A percentile compares a stretch with the other conserved stretches of the same genome.
phyloP scores from a whole-genome alignment of 2,888 invertebrate genomes.

The Ennomos fuscantarius region DNA sequence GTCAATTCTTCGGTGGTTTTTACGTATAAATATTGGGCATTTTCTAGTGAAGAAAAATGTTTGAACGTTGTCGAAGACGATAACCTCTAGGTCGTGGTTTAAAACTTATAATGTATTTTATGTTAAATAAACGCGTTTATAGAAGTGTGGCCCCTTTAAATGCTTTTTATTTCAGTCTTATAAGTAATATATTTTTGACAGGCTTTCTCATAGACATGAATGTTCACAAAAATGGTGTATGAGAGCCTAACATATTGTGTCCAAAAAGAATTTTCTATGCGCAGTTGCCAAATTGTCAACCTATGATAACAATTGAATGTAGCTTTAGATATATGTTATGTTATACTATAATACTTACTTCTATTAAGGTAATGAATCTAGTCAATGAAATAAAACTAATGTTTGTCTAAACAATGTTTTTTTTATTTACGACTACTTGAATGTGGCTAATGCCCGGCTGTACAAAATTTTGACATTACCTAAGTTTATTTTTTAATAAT shows the following conservation, averaged over 20 bases:
- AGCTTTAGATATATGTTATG: constrained; percentile 33
- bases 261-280: too few relatives aligned
- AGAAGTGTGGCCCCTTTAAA: background rate
- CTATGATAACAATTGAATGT: constrained; percentile 1
- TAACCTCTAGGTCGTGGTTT: constrained; percentile 3
- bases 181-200: too few relatives aligned
- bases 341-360: constrained; percentile 10
- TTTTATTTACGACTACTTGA: constrained; percentile 31
- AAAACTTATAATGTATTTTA: background rate
- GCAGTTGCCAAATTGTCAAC: constrained; percentile 2
- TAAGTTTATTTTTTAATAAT: too few relatives aligned
- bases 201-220: too few relatives aligned
- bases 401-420: constrained; percentile 47
- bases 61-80: background rate
- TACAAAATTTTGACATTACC: too few relatives aligned
- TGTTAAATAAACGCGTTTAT: background rate
- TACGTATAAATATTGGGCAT: background rate
- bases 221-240: too few relatives aligned
- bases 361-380: constrained; percentile 46
- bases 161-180: background rate
- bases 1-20: background rate
- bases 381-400: constrained; percentile 53
- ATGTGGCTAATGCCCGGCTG: too few relatives aligned
- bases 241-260: too few relatives aligned
- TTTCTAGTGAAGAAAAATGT: background rate